Conservation (phyloP, 2,888 invertebrate genomes). For the Ditula angustiorana region DNA sequence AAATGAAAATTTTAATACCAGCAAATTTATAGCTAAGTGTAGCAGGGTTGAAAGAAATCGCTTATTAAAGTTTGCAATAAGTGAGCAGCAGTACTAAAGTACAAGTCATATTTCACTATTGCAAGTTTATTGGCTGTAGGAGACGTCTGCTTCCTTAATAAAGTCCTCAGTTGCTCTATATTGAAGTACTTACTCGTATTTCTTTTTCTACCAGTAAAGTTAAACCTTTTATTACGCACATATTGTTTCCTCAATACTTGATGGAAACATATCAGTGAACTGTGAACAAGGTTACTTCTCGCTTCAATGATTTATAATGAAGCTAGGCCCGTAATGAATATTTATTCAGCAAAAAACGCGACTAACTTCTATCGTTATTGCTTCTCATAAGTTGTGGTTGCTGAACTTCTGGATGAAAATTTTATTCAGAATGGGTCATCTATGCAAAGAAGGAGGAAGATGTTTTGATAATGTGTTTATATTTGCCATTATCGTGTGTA, state of each 20-base stretch:
- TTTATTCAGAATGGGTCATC: slow-evolving; percentile 56
- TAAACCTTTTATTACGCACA: background rate
- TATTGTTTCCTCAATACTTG: slow-evolving; percentile 1
- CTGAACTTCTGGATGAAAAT: slow-evolving; percentile 56
- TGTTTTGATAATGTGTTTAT: slow-evolving; percentile 19
- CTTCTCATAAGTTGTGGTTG: slow-evolving; percentile 51
- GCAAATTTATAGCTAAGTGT: slow-evolving; percentile 7
- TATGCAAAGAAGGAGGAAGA: slow-evolving; percentile 51
- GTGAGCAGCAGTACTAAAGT: background rate
- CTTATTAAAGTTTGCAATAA: slow-evolving; percentile 32
- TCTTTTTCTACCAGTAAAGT: background rate
- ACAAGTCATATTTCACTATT: slow-evolving; percentile 17
- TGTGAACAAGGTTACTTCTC: background rate
- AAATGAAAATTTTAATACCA: background rate
- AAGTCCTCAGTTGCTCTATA: background rate
- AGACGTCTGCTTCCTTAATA: slow-evolving; percentile 9
- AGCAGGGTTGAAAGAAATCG: slow-evolving; percentile 6
- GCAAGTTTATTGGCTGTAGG: slow-evolving; percentile 27
- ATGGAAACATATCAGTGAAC: background rate
- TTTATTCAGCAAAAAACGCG: slow-evolving; percentile 30
- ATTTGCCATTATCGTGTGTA: no score
- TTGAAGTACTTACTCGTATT: no score
- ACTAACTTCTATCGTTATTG: slow-evolving; percentile 38
- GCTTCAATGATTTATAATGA: slow-evolving; percentile 27
- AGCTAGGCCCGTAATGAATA: slow-evolving; percentile 29